A percentile compares a stretch with the other conserved stretches of the same genome.
phyloP scores from a whole-genome alignment of 2,113 vertebrate genomes.

The Zosterops pallidus region DNA sequence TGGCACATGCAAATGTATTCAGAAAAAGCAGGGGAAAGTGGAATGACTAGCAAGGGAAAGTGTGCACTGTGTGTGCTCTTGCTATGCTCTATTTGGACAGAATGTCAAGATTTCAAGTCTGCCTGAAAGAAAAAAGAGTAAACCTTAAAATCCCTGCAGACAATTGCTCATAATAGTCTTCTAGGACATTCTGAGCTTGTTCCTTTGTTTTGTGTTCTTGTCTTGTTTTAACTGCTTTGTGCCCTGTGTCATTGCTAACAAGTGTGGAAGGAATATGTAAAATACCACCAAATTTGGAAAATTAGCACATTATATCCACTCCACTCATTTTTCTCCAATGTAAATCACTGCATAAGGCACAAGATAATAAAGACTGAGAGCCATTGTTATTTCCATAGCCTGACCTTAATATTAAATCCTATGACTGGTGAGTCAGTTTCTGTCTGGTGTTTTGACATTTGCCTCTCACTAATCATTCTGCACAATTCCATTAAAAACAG shows the following conservation, averaged over 20 bases:
- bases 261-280: background rate
- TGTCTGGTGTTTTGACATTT: conserved; percentile 62
- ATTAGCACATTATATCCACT: background rate
- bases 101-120: background rate
- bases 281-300: background rate
- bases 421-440: conserved; percentile 55
- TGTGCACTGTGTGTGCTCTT: background rate
- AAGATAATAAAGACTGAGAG: conserved; percentile 6
- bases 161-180: background rate
- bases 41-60: background rate
- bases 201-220: background rate
- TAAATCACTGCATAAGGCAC: conserved; percentile 25
- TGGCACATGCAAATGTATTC: background rate
- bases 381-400: background rate
- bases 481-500: conserved; percentile 42
- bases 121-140: background rate
- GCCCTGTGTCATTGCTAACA: background rate
- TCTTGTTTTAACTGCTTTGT: background rate
- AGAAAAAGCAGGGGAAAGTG: background rate
- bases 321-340: background rate
- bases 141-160: background rate
- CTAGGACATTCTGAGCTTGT: conserved; percentile 13
- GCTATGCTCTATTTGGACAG: background rate
- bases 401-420: conserved; percentile 57
- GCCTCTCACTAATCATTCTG: conserved; percentile 47